Percentiles rank a stretch among this genome's conserved stretches.
phyloP scores from a whole-genome alignment of 1,140 invertebrate genomes.

The Maconellicoccus hirsutus region DNA sequence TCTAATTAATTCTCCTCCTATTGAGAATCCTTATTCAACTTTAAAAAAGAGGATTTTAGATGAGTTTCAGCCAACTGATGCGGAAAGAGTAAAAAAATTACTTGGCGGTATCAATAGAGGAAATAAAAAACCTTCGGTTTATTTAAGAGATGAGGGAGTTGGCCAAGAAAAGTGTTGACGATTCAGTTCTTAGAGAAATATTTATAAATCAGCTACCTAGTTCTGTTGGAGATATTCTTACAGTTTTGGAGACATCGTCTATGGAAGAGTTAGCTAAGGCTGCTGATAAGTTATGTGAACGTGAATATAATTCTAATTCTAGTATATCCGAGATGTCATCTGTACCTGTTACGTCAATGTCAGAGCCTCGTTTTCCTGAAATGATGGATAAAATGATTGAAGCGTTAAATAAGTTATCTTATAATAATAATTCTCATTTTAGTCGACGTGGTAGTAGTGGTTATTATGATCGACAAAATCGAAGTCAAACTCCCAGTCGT shows the following conservation, averaged over 20 bases:
- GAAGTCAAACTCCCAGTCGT: no score
- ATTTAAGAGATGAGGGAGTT: not conserved
- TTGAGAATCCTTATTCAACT: not conserved
- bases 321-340: not conserved
- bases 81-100: not conserved
- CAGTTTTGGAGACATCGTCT: not conserved
- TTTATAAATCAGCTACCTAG: not conserved
- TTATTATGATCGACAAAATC: not conserved
- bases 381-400: not conserved
- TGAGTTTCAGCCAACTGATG: not conserved
- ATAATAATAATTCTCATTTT: not conserved
- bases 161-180: not conserved
- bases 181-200: not conserved
- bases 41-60: not conserved
- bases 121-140: not conserved
- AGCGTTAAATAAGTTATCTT: not conserved
- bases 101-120: not conserved
- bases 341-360: no score
- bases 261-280: not conserved
- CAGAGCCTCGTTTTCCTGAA: not conserved
- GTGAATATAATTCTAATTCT: not conserved
- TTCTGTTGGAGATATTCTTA: not conserved
- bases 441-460: not conserved
- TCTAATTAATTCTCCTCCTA: not conserved
- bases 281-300: not conserved